Base-by-base conservation (phyloP, 2,888 invertebrate genomes). In the Autographa gamma region DNA sequence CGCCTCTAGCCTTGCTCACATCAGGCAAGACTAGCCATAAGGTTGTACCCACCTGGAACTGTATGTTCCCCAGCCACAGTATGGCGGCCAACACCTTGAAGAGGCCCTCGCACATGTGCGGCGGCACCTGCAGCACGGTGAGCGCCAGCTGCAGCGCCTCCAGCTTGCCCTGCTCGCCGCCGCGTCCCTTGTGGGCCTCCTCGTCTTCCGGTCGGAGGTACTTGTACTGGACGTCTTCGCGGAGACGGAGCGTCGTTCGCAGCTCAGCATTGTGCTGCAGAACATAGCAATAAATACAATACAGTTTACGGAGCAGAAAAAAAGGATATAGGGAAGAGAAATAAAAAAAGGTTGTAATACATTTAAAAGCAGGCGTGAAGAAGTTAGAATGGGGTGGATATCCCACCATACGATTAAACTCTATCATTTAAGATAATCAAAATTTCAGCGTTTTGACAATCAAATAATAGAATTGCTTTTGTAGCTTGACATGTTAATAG, bases 1-100 rank as follows among this genome's bases (percentile, higher is more conserved):
- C 25, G 25, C 25, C 25, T 25, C 25, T 25, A 3, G 25, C 25
- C 25, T 25, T 3, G 25, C 25, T 25, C 25, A 25, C 25, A 25
- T 3, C 25, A 25, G 25, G 3, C 25, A 2, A 25, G 25, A 25
- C 25, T 19, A 11, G 1, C n/a, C 5, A 25, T 25, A 19, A 56
- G 11, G 13, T 58, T 14, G 31, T 32, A 66, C 65, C 14, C 67
- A 97, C 97, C 95, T 97, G 97, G 89, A 98, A 98, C 81, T 96
- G 97, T 77, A 98, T 96, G 92, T 98, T 99, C 41, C 99, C 98
- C 48, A 99, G 96, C 98, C 98, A 98, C 66, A 99, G 93, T 79
- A 99, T 98, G 0, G 98, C 98, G 16, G 98, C 98, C 34, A 99
- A 92, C 9, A 98, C 98, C 88, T 98, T 97, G 89, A 98, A 98